phyloP scores from a whole-genome alignment of 2,888 invertebrate species.

The Cerceris rybyensis region DNA sequence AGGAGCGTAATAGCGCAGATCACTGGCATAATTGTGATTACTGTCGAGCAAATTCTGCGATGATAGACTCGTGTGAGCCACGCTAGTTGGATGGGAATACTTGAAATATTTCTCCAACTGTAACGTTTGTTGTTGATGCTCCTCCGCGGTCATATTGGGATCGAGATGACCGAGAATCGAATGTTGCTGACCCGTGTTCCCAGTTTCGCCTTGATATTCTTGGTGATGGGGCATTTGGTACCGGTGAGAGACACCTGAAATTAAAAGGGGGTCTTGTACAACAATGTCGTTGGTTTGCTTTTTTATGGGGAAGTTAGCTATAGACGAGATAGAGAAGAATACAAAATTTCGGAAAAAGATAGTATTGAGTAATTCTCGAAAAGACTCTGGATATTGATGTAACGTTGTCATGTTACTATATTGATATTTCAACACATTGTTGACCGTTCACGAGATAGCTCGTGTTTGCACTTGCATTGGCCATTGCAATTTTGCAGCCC shows the following conservation, averaged over 20 bases:
- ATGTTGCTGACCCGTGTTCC: constrained; percentile 65
- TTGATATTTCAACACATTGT: too few relatives aligned
- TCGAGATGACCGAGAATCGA: constrained; percentile 76
- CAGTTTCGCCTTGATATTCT: constrained; percentile 73
- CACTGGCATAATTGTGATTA: constrained; percentile 84
- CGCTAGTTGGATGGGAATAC: constrained; percentile 72
- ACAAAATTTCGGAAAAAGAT: too few relatives aligned
- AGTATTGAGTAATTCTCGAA: not conserved
- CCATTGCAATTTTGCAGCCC: too few relatives aligned
- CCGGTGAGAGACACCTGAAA: constrained; percentile 76
- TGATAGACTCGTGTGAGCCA: constrained; percentile 72
- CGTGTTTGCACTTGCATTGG: too few relatives aligned
- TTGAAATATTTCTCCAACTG: constrained; percentile 80
- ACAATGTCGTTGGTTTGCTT: not conserved
- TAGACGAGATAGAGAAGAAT: not conserved
- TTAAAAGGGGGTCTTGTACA: not conserved
- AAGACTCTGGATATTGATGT: not conserved
- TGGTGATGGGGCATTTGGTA: constrained; percentile 79
- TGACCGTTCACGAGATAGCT: too few relatives aligned
- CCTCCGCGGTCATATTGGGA: constrained; percentile 65
- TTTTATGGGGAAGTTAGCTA: not conserved
- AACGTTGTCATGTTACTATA: too few relatives aligned
- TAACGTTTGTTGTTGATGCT: constrained; percentile 76
- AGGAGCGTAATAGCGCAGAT: constrained; percentile 78
- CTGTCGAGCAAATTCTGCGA: constrained; percentile 82